phyloP scores from a whole-genome alignment of 1,140 invertebrate genomes.

The Archegozetes longisetosus region DNA sequence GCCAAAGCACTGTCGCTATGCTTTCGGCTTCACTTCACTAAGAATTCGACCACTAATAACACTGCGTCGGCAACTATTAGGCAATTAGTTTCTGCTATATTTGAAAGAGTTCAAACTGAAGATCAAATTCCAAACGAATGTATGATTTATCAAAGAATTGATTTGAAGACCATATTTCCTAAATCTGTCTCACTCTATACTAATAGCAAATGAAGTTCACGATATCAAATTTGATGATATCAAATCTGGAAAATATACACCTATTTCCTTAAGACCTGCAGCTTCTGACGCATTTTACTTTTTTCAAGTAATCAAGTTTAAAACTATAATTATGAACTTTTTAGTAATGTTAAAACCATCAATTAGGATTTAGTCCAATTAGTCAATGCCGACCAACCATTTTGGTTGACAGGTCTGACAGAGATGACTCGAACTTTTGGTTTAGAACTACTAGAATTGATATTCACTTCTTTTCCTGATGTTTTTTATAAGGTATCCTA shows the following conservation, averaged over 20 bases:
- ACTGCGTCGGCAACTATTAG: constrained; percentile 91
- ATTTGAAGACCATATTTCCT: no score
- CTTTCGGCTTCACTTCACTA: constrained; percentile 82
- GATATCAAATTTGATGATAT: constrained; percentile 14
- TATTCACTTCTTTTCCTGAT: constrained; percentile 72
- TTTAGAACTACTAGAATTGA: constrained; percentile 80
- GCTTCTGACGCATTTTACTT: constrained; percentile 87
- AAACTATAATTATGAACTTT: constrained; percentile 28
- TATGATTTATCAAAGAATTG: no score
- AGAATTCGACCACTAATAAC: constrained; percentile 84
- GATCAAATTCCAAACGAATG: constrained; percentile 24
- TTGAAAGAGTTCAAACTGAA: constrained; percentile 70
- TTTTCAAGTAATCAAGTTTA: constrained; percentile 47
- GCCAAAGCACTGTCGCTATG: constrained; percentile 87
- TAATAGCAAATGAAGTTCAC: not conserved
- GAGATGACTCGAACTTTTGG: constrained; percentile 96
- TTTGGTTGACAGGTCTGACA: constrained; percentile 66
- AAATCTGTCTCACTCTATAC: no score
- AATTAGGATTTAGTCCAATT: constrained; percentile 73
- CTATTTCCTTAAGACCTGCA: constrained; percentile 66
- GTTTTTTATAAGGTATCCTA: constrained; percentile 78
- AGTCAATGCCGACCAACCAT: constrained; percentile 87
- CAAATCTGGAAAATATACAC: constrained; percentile 30
- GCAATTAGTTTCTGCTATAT: constrained; percentile 88
- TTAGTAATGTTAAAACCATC: constrained; percentile 5